Percentiles rank a stretch among this genome's conserved stretches.
Evolutionary conservation across 1,140 invertebrate species (phyloP).

Genomic region (Batillaria attramentaria): DNA sequence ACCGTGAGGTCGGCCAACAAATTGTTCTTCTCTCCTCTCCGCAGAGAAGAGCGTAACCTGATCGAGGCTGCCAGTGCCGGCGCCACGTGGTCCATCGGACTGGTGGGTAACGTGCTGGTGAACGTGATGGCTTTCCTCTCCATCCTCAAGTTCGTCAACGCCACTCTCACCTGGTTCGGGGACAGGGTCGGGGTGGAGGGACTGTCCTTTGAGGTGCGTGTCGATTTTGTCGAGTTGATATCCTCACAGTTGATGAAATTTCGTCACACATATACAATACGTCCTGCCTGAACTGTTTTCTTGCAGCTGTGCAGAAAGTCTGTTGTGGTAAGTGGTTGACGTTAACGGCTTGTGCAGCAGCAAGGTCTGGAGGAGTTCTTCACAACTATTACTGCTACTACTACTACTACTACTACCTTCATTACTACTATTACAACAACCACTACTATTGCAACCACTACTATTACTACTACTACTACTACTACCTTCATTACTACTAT

Average conservation of each 20-base stretch:
- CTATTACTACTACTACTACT: neutral
- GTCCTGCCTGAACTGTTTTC: too few species aligned
- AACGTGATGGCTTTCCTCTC: constrained; percentile 94
- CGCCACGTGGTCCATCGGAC: constrained; percentile 84
- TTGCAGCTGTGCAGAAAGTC: too few species aligned
- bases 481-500: constrained; percentile 6
- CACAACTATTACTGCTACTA: neutral
- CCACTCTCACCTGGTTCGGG: constrained; percentile 84
- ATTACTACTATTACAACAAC: too few species aligned
- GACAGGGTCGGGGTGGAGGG: constrained; percentile 78
- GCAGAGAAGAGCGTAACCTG: constrained; percentile 84
- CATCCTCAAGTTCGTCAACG: constrained; percentile 87
- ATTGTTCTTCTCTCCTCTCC: neutral
- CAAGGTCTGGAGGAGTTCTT: neutral
- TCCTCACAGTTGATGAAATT: too few species aligned
- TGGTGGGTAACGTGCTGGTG: constrained; percentile 90
- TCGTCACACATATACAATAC: too few species aligned
- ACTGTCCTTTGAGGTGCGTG: constrained; percentile 58
- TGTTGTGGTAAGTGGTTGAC: too few species aligned
- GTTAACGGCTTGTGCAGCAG: too few species aligned
- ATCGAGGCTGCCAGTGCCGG: constrained; percentile 92
- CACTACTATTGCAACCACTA: too few species aligned
- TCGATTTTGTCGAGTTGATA: too few species aligned
- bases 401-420: neutral
- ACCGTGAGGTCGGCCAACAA: neutral